Conservation (phyloP, 2,888 invertebrate genomes). For the Orthosia gothica region DNA sequence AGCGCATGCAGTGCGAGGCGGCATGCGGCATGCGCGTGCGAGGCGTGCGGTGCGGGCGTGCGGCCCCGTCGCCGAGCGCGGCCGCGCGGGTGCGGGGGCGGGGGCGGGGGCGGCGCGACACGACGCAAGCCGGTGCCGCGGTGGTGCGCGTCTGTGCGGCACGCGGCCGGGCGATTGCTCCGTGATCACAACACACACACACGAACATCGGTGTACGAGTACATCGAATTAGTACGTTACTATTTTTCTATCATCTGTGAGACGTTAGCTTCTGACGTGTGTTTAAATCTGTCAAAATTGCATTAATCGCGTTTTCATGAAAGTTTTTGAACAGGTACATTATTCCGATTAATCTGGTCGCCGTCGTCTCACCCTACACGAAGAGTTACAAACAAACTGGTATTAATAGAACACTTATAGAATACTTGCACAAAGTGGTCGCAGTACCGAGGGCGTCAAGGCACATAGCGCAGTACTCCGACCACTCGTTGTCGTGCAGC, state of each 20-base stretch:
- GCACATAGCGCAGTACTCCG: slow-evolving; percentile 27
- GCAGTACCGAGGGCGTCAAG: slow-evolving; percentile 31
- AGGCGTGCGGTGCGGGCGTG: slow-evolving; percentile 51
- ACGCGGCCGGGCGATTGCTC: slow-evolving; percentile 71
- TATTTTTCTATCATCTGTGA: slow-evolving; percentile 81
- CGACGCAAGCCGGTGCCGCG: slow-evolving; percentile 72
- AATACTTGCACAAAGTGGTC: slow-evolving; percentile 34
- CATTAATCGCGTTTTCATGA: slow-evolving; percentile 27
- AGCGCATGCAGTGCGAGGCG: slow-evolving; percentile 25
- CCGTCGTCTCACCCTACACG: slow-evolving; percentile 60
- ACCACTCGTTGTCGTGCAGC: slow-evolving; percentile 44
- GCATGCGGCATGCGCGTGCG: slow-evolving; percentile 33
- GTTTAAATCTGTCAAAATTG: slow-evolving; percentile 52
- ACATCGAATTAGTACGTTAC: slow-evolving; percentile 64
- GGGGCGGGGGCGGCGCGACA: slow-evolving; percentile 70
- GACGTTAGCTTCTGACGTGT: slow-evolving; percentile 59
- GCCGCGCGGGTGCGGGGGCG: slow-evolving; percentile 63
- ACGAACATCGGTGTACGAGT: slow-evolving; percentile 65
- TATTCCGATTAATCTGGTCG: slow-evolving; percentile 48
- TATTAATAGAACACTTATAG: slow-evolving; percentile 33
- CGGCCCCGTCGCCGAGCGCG: slow-evolving; percentile 64
- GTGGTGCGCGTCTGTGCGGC: slow-evolving; percentile 66
- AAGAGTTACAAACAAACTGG: slow-evolving; percentile 53
- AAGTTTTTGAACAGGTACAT: slow-evolving; percentile 26
- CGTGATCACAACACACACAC: slow-evolving; percentile 76